phyloP scores from a whole-genome alignment of 1,140 invertebrate genomes.

The Cryptotermes secundus region DNA sequence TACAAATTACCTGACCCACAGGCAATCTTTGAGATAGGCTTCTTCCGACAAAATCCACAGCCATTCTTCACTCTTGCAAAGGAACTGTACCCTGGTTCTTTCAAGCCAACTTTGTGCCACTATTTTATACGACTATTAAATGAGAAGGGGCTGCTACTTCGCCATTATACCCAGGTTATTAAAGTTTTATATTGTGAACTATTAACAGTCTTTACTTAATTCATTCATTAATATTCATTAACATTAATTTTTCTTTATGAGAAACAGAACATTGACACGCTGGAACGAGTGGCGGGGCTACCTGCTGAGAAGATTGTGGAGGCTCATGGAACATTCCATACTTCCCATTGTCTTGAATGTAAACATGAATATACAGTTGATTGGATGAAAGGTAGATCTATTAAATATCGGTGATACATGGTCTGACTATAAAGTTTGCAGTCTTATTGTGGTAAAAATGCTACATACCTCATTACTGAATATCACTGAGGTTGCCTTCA shows the following conservation, averaged over 20 bases:
- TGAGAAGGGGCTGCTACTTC: constrained; percentile 75
- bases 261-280: constrained; percentile 87
- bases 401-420: no score
- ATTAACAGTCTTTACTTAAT: no score
- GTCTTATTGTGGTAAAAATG: no score
- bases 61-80: constrained; percentile 86
- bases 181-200: no score
- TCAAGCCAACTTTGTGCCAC: constrained; percentile 80
- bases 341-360: constrained; percentile 83
- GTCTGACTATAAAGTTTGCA: no score
- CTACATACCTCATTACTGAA: no score
- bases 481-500: no score
- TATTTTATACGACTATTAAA: constrained; percentile 79
- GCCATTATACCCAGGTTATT: constrained; percentile 72
- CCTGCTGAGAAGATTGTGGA: constrained; percentile 84
- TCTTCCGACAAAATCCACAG: constrained; percentile 76
- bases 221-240: no score
- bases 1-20: constrained; percentile 92
- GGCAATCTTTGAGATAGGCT: constrained; percentile 91
- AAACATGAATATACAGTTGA: constrained; percentile 69
- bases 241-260: background rate
- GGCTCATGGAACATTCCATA: constrained; percentile 91
- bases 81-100: constrained; percentile 79
- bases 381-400: constrained; percentile 74
- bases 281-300: constrained; percentile 86